Conservation (phyloP, 2,888 invertebrate genomes). For the Pasiphila rectangulata region DNA sequence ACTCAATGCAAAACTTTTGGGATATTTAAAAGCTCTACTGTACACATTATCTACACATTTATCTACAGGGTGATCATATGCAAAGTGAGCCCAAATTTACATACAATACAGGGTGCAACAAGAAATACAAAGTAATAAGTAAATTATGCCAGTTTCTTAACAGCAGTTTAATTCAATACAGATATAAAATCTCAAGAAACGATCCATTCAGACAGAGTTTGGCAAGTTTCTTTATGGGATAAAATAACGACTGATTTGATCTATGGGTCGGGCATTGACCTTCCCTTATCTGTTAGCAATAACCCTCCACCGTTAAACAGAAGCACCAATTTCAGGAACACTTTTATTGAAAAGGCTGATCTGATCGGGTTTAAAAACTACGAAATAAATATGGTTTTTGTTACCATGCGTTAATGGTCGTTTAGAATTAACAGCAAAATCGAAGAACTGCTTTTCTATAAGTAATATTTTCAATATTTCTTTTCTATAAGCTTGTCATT, state of each 20-base stretch:
- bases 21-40: not conserved
- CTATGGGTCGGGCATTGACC: conserved; percentile 11
- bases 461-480: no score
- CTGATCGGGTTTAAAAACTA: not conserved
- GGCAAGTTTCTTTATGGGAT: conserved; percentile 6
- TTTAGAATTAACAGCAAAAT: no score
- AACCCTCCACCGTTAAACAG: conserved; percentile 16
- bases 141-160: no score
- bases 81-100: conserved; percentile 7
- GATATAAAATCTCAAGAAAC: not conserved
- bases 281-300: conserved; percentile 6
- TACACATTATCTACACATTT: conserved; percentile 13
- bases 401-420: no score
- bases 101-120: conserved; percentile 7
- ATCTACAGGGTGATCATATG: conserved; percentile 13
- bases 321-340: conserved; percentile 19
- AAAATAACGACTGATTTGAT: conserved; percentile 3
- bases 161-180: no score
- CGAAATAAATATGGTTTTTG: no score
- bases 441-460: no score
- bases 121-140: no score
- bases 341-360: conserved; percentile 13
- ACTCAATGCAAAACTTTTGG: not conserved
- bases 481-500: no score
- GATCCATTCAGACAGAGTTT: not conserved